Evolutionary conservation across 2,797 vertebrate species (phyloP).

Genomic region (Discoglossus pictus): DNA sequence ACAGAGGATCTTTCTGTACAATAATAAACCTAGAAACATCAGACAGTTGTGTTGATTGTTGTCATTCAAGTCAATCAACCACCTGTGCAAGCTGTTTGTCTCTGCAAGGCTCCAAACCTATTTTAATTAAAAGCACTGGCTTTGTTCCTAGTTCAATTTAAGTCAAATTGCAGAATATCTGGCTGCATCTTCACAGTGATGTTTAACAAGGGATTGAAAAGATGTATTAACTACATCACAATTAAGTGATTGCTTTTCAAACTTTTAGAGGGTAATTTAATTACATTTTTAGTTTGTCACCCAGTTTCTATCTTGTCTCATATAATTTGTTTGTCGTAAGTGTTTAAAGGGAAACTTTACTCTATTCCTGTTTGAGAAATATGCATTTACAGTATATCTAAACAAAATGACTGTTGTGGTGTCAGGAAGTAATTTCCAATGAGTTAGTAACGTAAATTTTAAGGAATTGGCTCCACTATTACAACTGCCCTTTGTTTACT

Average conservation of each 20-base stretch:
- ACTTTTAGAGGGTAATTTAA: constrained; percentile 36
- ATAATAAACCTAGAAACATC: constrained; percentile 46
- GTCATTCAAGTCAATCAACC: constrained; percentile 52
- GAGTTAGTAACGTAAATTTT: too few relatives aligned
- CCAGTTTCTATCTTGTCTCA: neutral
- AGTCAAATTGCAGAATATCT: constrained; percentile 50
- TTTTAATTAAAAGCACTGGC: constrained; percentile 52
- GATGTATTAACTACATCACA: constrained; percentile 37
- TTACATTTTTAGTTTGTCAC: constrained; percentile 15
- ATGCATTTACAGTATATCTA: too few relatives aligned
- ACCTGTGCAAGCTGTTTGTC: constrained; percentile 51
- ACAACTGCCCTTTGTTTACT: too few relatives aligned
- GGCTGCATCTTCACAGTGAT: constrained; percentile 34
- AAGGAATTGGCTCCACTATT: too few relatives aligned
- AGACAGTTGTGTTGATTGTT: constrained; percentile 50
- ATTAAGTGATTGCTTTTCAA: constrained; percentile 35
- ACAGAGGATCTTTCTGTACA: constrained; percentile 41
- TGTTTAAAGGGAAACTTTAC: too few relatives aligned
- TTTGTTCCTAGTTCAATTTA: constrained; percentile 49
- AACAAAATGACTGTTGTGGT: too few relatives aligned
- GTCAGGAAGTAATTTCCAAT: too few relatives aligned
- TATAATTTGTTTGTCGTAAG: too few relatives aligned
- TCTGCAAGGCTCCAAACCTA: constrained; percentile 45
- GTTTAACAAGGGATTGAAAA: constrained; percentile 37
- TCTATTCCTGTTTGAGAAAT: too few relatives aligned